phyloP scores from a whole-genome alignment of 2,888 invertebrate species.

The Alloplasta piceator region DNA sequence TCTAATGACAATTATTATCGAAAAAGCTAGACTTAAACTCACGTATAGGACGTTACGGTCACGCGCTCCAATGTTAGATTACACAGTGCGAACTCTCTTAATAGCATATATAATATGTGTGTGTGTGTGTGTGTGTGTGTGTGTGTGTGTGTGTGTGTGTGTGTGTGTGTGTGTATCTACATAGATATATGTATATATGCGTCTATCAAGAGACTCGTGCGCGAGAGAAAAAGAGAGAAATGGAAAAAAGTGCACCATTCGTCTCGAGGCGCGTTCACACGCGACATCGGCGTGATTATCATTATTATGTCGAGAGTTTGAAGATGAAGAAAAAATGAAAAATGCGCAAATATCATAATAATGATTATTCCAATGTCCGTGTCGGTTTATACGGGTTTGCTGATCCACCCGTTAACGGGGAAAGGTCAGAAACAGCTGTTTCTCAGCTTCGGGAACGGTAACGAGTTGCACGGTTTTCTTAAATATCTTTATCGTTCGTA shows the following conservation, averaged over 20 bases:
- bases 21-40: background rate
- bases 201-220: too few species aligned
- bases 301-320: constrained; percentile 43
- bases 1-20: constrained; percentile 1
- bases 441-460: constrained; percentile 66
- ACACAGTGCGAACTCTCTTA: background rate
- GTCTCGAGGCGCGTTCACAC: constrained; percentile 56
- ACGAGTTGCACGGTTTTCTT: constrained; percentile 66
- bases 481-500: constrained; percentile 27
- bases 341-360: background rate
- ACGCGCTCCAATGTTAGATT: constrained; percentile 26
- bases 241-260: constrained; percentile 55
- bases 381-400: constrained; percentile 23
- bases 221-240: constrained; percentile 10
- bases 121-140: too few species aligned
- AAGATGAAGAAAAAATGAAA: background rate
- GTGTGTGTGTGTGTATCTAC: too few species aligned
- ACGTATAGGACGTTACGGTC: constrained; percentile 12
- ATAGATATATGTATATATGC: too few species aligned
- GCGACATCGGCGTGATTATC: constrained; percentile 45
- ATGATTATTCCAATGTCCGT: background rate
- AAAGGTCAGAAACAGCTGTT: constrained; percentile 58
- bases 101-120: background rate
- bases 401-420: constrained; percentile 33
- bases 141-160: too few species aligned